Evolutionary conservation across 2,113 vertebrate species (phyloP), one percentile per base, ranked within the genome.

Genomic region (Athene cunicularia): DNA sequence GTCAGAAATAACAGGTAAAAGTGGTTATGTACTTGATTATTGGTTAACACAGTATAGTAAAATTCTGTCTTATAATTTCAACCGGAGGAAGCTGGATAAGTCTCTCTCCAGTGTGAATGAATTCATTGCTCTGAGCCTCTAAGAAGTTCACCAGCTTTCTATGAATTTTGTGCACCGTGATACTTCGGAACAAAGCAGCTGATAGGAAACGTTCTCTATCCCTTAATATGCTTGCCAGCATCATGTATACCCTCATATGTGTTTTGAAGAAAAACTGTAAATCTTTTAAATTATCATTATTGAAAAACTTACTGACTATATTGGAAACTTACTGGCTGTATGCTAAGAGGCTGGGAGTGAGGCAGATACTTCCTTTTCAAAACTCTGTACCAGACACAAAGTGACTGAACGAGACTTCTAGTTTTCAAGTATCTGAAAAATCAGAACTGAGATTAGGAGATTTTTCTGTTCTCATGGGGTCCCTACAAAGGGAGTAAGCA

Each of bases 371-470:
- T 91, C 53, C 73, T 90, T 84, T 92, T 73, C 59, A 86, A 41
- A 95, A 41, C 55, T 79, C 72, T 60, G 11, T 83, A 64, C 35
- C 30, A 77, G 77, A 58, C 52, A 49, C 64, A 37, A 43, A 87
- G 37, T 58, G 90, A n/a, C 33, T 35, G 37, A 85, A 85, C 4
- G 8, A 6, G 37, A 37, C 32, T 73, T 81, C n/a, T 18, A 58
- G 19, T 81, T 90, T 92, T 92, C 81, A 92, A 50, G 64, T 85
- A 68, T 83, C 32, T 88, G 88, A 79, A 90, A 74, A 87, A 74
- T n/a, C 60, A 56, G 45, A 83, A 53, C 47, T 83, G 76, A 91
- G 63, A 76, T 93, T 37, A 85, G 49, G 60, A 79, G 37, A 53
- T 27, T 63, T 63, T 81, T 89, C 17, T 70, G 12, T 89, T 87